Conservation (phyloP, 2,797 vertebrate species). For the Clarias laeviceps region DNA sequence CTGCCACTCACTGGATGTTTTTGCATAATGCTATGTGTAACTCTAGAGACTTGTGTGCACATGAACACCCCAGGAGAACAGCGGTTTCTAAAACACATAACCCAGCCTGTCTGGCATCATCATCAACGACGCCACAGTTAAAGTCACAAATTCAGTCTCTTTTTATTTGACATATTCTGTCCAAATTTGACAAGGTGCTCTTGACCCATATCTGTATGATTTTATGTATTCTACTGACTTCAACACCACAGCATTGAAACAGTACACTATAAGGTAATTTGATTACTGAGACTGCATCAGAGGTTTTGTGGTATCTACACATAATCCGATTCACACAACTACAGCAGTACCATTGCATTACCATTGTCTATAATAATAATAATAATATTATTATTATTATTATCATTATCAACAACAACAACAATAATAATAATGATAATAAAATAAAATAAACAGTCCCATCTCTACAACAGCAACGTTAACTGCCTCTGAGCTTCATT, state of each 20-base stretch:
- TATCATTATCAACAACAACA: no score
- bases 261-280: not conserved
- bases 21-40: not conserved
- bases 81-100: not conserved
- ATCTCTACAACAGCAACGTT: not conserved
- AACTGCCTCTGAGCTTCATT: not conserved
- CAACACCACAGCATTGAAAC: not conserved
- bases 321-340: not conserved
- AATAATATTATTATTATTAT: no score
- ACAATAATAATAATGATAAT: no score
- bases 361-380: not conserved
- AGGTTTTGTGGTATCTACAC: not conserved
- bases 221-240: not conserved
- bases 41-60: not conserved
- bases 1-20: not conserved
- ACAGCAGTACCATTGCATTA: not conserved
- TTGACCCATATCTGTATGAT: not conserved
- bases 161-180: not conserved
- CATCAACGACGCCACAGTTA: not conserved
- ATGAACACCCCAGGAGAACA: not conserved
- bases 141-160: not conserved
- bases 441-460: not conserved
- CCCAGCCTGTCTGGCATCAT: not conserved
- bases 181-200: not conserved
- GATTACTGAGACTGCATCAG: not conserved